Conservation (phyloP, 2,888 invertebrate genomes). For the Latrodectus elegans region DNA sequence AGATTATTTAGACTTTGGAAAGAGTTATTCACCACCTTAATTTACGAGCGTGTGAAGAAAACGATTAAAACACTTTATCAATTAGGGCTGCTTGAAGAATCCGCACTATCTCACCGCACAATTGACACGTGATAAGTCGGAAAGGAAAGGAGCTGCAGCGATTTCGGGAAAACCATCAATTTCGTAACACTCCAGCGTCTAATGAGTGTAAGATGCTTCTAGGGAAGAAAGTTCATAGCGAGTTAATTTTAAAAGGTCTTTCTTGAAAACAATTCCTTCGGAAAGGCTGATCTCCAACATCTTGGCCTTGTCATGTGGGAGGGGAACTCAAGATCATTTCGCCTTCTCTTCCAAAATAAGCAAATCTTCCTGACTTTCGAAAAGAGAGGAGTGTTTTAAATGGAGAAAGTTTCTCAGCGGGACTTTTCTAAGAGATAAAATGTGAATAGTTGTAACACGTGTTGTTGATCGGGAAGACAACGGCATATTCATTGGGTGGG, state of each 20-base stretch:
- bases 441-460: conserved; percentile 65
- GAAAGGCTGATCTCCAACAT: conserved; percentile 35
- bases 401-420: conserved; percentile 65
- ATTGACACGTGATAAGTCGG: not conserved
- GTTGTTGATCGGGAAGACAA: conserved; percentile 64
- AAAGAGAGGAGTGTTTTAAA: conserved; percentile 58
- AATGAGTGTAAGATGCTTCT: conserved; percentile 41
- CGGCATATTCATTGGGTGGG: conserved; percentile 53
- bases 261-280: conserved; percentile 22
- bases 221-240: not conserved
- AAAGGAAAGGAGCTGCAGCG: not conserved
- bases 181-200: conserved; percentile 29
- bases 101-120: not conserved
- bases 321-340: conserved; percentile 60
- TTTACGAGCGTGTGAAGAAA: not conserved
- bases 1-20: no score
- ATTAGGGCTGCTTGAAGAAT: not conserved
- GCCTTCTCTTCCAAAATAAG: conserved; percentile 49
- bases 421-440: conserved; percentile 54
- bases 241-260: conserved; percentile 25
- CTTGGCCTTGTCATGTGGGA: conserved; percentile 62
- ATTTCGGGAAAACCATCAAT: conserved; percentile 44
- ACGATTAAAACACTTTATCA: not conserved
- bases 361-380: conserved; percentile 50
- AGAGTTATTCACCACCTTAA: no score